Evolutionary conservation across 2,797 vertebrate species (phyloP), one percentile per base, ranked within the genome.

Genomic region (Myotis myotis): DNA sequence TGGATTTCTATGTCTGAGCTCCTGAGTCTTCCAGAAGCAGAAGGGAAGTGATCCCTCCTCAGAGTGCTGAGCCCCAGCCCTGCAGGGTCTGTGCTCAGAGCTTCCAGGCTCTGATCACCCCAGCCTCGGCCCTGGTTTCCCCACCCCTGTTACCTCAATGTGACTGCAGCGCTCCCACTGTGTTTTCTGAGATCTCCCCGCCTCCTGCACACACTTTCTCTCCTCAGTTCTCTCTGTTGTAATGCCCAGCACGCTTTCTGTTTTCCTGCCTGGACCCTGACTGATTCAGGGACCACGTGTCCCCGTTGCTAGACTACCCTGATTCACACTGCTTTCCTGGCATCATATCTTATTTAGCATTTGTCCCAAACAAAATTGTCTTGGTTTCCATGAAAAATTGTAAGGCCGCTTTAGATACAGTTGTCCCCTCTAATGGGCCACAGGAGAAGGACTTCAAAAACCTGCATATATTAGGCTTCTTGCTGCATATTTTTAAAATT

Each of bases 101-200:
- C 8, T 15, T 53, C 33, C 51, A 30, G 23, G 11, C 57, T 81
- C 76, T 64, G 20, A 38, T 8, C 36, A 55, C 22, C 11, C 1
- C 19, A 15, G 19, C 12, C 15, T 64, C 5, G 3, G 28, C 20
- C 28, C 64, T 87, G 30, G 20, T 30, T 30, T 80, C 8, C 20
- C 23, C 5, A 10, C 25, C 6, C 9, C 28, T 15, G 3, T 33
- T 25, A n/a, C 13, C 36, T 36, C 33, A 3, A 13, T 25, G 5
- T n/a, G 25, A 41, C 15, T 1, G 7, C 4, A 1, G 8, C 7
- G 28, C 1, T n/a, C 3, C 72, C 6, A 4, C 4, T 1, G 8
- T 2, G 2, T 6, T 71, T 57, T 36, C 71, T 33, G 19, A 20
- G 15, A 28, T 23, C 68, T 23, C 30, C 22, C 36, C 8, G 23